phyloP scores from a whole-genome alignment of 2,797 vertebrate species.

The Trachurus trachurus region DNA sequence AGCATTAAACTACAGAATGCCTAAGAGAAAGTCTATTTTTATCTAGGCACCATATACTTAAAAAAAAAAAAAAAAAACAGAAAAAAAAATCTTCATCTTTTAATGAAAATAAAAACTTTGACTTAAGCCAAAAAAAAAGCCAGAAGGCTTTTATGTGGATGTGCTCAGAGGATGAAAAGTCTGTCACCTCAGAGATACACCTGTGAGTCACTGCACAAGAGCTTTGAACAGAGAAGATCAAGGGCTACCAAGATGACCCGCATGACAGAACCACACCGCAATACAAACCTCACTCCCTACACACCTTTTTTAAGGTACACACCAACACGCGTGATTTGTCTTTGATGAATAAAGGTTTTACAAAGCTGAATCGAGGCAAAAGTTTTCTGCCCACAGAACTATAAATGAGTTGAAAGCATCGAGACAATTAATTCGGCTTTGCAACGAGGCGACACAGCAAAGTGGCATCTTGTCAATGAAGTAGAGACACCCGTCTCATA shows the following conservation, averaged over 20 bases:
- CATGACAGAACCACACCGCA: slow-evolving; percentile 29
- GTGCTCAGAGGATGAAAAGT: slow-evolving; percentile 37
- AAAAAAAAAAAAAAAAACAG: slow-evolving; percentile 37
- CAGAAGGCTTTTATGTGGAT: slow-evolving; percentile 41
- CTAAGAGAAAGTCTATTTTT: slow-evolving; percentile 57
- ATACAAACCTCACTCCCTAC: slow-evolving; percentile 11
- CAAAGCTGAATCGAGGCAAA: slow-evolving; percentile 28
- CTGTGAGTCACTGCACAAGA: slow-evolving; percentile 34
- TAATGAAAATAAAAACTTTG: slow-evolving; percentile 34
- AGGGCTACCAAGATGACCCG: slow-evolving; percentile 31
- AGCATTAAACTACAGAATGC: slow-evolving; percentile 60
- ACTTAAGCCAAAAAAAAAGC: slow-evolving; percentile 31
- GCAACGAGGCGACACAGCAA: slow-evolving; percentile 2
- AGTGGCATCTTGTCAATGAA: slow-evolving; percentile 37
- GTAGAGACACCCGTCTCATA: slow-evolving; percentile 32
- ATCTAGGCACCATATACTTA: slow-evolving; percentile 73
- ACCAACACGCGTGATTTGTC: slow-evolving; percentile 17
- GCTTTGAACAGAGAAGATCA: slow-evolving; percentile 36
- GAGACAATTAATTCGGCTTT: slow-evolving; percentile 13
- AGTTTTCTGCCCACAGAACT: slow-evolving; percentile 25
- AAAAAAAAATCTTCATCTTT: too few relatives aligned
- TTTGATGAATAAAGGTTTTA: slow-evolving; percentile 20
- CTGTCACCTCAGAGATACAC: slow-evolving; percentile 18
- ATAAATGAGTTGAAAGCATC: slow-evolving; percentile 41
- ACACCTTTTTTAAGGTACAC: not conserved